Percentiles rank a stretch among this genome's conserved stretches.
phyloP scores from a whole-genome alignment of 2,888 invertebrate species.

The Morinoia aosen region DNA sequence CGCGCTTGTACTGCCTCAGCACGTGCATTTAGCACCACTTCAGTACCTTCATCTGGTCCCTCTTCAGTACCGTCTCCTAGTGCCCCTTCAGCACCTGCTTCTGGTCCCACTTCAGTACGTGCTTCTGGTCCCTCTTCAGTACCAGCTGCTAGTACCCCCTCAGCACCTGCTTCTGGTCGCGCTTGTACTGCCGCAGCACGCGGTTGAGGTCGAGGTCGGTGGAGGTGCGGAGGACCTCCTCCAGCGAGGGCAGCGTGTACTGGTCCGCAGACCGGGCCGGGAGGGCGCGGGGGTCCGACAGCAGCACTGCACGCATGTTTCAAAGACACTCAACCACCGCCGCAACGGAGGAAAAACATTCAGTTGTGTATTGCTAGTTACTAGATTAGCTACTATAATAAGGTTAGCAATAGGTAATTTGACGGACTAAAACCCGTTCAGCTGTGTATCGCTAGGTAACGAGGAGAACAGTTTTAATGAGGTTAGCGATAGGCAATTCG shows the following conservation, averaged over 20 bases:
- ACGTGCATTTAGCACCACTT: not conserved
- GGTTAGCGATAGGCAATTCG: no score
- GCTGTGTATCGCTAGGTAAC: no score
- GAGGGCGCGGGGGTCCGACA: not conserved
- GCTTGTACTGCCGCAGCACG: not conserved
- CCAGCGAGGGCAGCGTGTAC: constrained; percentile 64
- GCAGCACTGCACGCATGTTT: not conserved
- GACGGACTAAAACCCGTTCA: no score
- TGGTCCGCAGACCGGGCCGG: constrained; percentile 40
- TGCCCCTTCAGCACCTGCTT: no score
- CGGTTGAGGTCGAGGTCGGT: not conserved
- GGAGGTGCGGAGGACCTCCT: not conserved
- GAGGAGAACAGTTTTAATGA: no score
- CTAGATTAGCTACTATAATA: no score
- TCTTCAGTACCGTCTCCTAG: not conserved
- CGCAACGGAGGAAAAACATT: not conserved
- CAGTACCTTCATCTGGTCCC: not conserved
- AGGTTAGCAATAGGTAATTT: no score
- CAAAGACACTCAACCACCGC: not conserved
- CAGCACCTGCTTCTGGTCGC: not conserved
- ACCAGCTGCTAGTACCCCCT: not conserved
- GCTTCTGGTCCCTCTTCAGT: not conserved
- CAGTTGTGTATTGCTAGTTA: not conserved
- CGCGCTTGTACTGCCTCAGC: no score
- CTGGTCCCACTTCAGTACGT: no score